Evolutionary conservation across 2,888 invertebrate species (phyloP).

Genomic region (Drosophila emarginata): DNA sequence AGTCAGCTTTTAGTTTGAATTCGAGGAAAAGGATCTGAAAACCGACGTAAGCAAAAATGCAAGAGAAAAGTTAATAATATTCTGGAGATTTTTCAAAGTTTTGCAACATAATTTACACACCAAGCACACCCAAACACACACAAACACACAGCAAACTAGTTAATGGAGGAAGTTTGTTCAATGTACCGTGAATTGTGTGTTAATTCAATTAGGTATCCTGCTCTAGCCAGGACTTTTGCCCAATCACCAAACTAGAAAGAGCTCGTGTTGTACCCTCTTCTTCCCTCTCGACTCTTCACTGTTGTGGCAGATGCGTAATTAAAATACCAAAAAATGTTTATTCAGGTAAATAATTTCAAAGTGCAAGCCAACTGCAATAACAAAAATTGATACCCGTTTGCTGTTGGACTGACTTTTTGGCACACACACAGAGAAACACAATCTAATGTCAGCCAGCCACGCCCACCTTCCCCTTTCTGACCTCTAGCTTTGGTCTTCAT

Average conservation of each 20-base stretch:
- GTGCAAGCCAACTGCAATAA: constrained; percentile 64
- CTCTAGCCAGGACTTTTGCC: constrained; percentile 21
- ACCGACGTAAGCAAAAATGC: background rate
- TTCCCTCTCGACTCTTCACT: background rate
- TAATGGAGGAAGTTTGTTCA: constrained; percentile 70
- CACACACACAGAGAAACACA: constrained; percentile 61
- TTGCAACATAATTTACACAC: background rate
- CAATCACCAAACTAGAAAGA: constrained; percentile 6
- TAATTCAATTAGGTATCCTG: constrained; percentile 76
- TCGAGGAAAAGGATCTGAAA: too few relatives aligned
- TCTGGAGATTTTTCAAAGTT: background rate
- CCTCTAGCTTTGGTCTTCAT: constrained; percentile 41
- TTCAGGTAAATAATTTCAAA: constrained; percentile 79
- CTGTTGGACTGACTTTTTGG: constrained; percentile 62
- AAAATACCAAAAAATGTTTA: constrained; percentile 80
- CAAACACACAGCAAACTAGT: background rate
- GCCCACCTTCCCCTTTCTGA: background rate
- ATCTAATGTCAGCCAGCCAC: constrained; percentile 62
- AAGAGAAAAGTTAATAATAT: background rate
- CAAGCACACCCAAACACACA: background rate
- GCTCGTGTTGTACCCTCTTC: constrained; percentile 12
- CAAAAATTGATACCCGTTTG: constrained; percentile 67
- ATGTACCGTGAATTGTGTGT: constrained; percentile 79
- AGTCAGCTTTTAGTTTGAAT: too few relatives aligned
- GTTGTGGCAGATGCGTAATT: constrained; percentile 63